Conservation (phyloP, 2,797 vertebrate genomes). For the Cossypha dichroa region DNA sequence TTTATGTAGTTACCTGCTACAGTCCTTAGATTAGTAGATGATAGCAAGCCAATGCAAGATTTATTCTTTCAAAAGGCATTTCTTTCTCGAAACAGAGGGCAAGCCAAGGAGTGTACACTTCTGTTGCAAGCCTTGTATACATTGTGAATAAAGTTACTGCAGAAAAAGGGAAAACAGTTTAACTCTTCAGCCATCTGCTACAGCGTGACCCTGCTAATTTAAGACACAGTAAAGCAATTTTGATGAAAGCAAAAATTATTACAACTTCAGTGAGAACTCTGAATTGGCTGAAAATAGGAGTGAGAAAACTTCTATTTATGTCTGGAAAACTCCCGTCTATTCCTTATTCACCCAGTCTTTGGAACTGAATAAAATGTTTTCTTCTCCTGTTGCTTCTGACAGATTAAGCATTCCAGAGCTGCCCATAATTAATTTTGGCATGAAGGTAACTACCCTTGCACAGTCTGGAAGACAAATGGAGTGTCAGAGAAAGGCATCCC, state of each 20-base stretch:
- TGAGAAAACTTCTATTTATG: neutral
- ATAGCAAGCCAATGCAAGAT: neutral
- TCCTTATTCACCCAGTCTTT: neutral
- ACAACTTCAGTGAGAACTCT: neutral
- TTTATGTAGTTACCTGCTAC: neutral
- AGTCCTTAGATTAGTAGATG: neutral
- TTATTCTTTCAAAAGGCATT: neutral
- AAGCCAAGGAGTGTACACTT: neutral
- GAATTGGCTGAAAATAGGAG: neutral
- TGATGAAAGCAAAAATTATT: neutral
- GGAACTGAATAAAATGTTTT: neutral
- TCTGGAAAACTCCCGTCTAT: neutral
- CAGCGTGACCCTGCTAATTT: neutral
- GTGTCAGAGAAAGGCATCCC: slow-evolving; percentile 6
- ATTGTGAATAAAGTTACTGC: neutral
- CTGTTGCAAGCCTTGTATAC: neutral
- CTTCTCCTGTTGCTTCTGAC: slow-evolving; percentile 30
- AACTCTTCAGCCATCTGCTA: neutral
- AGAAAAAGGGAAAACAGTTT: neutral
- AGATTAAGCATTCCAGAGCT: slow-evolving; percentile 43
- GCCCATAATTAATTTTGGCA: slow-evolving; percentile 47
- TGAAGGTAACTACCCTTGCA: slow-evolving; percentile 31
- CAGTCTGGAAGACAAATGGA: slow-evolving; percentile 41
- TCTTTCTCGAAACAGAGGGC: neutral
- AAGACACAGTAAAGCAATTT: neutral